Percentiles rank a stretch among this genome's conserved stretches.
Evolutionary conservation across 2,888 invertebrate genomes (phyloP).

Genomic region (Timema podura): DNA sequence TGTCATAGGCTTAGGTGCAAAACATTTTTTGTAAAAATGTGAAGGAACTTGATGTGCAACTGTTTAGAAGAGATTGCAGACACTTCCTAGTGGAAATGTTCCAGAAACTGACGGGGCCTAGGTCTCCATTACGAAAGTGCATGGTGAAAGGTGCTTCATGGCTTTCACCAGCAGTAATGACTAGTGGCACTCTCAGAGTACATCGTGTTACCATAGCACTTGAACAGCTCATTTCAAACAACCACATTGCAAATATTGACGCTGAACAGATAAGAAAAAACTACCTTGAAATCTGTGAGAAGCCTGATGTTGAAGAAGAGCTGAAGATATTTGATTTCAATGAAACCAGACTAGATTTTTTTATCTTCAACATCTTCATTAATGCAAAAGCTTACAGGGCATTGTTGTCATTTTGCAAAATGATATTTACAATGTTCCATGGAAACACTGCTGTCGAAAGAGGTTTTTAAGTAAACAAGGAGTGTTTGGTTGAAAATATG

Average conservation of each 20-base stretch:
- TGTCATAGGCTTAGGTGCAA: slow-evolving; percentile 1
- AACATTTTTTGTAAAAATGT: not conserved
- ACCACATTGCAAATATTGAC: not conserved
- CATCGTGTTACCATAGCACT: not conserved
- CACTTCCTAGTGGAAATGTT: not conserved
- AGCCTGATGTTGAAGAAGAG: slow-evolving; percentile 1
- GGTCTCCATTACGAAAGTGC: not conserved
- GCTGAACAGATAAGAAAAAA: not conserved
- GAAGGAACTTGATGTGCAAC: not conserved
- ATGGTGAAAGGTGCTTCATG: not conserved
- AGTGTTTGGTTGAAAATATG: slow-evolving; percentile 14
- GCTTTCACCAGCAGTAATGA: slow-evolving; percentile 3
- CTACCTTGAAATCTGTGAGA: not conserved
- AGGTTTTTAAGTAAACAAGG: not conserved
- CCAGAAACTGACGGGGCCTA: not conserved
- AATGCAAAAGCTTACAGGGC: too few relatives aligned
- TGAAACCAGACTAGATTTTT: not conserved
- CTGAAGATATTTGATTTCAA: not conserved
- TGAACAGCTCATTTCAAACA: slow-evolving; percentile 3
- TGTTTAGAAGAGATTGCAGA: not conserved
- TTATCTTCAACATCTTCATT: not conserved
- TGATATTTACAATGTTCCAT: not conserved
- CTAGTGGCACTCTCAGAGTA: not conserved
- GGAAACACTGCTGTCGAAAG: not conserved
- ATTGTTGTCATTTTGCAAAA: slow-evolving; percentile 4